Evolutionary conservation across 1,140 invertebrate genomes (phyloP), one percentile per base, ranked within the genome.

Genomic region (Drosophila teissieri): DNA sequence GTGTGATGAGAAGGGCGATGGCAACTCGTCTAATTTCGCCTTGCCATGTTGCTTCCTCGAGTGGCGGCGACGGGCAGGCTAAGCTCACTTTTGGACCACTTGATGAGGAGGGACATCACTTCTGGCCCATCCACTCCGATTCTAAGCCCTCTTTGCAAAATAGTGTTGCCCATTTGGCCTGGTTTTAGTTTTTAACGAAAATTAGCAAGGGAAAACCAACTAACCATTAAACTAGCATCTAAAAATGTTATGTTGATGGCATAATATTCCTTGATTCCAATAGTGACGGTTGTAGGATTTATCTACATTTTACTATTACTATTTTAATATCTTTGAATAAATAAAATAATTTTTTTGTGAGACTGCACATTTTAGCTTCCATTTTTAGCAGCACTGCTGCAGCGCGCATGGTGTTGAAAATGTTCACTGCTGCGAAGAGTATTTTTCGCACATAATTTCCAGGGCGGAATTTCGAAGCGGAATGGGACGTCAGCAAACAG

Each of bases 31-130:
- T 62, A 78, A 77, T 78, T 78, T 62, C 17, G 52, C 64, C 52
- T 49, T 46, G 73, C 56, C 56, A 27, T 69, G 74, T 17, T 77
- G 73, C 40, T 22, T 61, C 40, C 55, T 77, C 56, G 46, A 77
- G 73, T 62, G 70, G 34, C 60, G 49, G 42, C 40, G 55, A 54
- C 51, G 73, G 58, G 11, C 60, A 19, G 45, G 31, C 60, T 76
- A 80, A 84, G 76, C 83, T 68, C 55, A 79, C 83, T 76, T 63
- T 77, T 78, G 65, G 65, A 65, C 80, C 78, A 83, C 80, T 83
- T 83, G 82, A 83, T 73, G 80, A 31, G 10, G 17, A 19, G 51
- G 64, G 67, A 36, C 58, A 36, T 51, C 8, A 6, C n/a, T 11
- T 4, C n/a, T 2, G 12, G 3, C 48, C 48, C 19, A 45, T 45